Evolutionary conservation across 2,888 invertebrate genomes (phyloP).

Genomic region (Rhagophthalmus giganteus): DNA sequence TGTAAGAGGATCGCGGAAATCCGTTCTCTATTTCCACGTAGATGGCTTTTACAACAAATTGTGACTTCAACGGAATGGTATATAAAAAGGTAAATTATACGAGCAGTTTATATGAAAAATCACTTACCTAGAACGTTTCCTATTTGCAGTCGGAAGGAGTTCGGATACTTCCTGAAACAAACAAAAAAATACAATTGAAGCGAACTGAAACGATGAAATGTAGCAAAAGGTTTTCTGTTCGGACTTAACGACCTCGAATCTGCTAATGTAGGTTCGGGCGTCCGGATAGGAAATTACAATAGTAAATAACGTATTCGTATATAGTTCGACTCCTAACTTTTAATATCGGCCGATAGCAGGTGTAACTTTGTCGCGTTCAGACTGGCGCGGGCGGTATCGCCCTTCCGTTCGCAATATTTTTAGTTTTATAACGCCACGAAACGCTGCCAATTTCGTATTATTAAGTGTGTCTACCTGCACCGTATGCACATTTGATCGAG

Average conservation of each 20-base stretch:
- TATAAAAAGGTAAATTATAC: too few relatives aligned
- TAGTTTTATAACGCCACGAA: conserved; percentile 13
- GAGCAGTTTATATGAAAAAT: background rate
- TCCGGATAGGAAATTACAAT: conserved; percentile 37
- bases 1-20: background rate
- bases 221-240: too few relatives aligned
- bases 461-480: background rate
- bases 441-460: conserved; percentile 3
- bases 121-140: background rate
- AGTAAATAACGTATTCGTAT: conserved; percentile 34
- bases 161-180: conserved; percentile 2
- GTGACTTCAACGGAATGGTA: too few relatives aligned
- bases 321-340: conserved; percentile 14
- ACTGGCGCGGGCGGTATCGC: background rate
- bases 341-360: conserved; percentile 20
- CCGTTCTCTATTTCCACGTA: background rate
- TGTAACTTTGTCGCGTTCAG: conserved; percentile 15
- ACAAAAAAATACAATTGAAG: too few relatives aligned
- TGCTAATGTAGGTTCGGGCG: conserved; percentile 26
- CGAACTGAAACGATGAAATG: too few relatives aligned
- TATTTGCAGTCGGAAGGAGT: background rate
- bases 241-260: conserved; percentile 25
- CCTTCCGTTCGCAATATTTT: conserved; percentile 18
- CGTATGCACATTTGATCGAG: background rate
- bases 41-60: too few relatives aligned